These are phyloP conservation scores for Hippocampus barbouri DNA, from an alignment of 2,113 vertebrate species.

Conservation along the genomic window DNA sequence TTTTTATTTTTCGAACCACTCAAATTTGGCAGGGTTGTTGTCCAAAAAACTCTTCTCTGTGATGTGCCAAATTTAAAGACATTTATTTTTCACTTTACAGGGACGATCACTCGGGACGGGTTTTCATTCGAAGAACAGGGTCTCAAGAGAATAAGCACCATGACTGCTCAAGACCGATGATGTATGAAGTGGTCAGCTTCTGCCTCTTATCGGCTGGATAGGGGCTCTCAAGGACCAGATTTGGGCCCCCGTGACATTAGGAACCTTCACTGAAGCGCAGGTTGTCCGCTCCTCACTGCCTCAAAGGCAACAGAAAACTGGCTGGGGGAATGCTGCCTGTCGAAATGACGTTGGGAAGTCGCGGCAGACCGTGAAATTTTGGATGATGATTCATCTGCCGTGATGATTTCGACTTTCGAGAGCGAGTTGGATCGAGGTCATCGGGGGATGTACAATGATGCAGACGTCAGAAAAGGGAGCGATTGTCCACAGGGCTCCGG, in stretches of 20 bases:
- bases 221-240: too few relatives aligned
- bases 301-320: conserved; percentile 26
- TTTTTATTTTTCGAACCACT: too few relatives aligned
- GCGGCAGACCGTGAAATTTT: neutral
- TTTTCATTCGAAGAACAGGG: neutral
- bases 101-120: too few relatives aligned
- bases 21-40: too few relatives aligned
- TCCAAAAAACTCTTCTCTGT: too few relatives aligned
- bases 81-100: too few relatives aligned
- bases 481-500: conserved; percentile 15
- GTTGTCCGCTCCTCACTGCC: conserved; percentile 56
- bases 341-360: neutral
- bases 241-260: conserved; percentile 29
- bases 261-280: conserved; percentile 51
- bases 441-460: conserved; percentile 20
- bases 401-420: neutral
- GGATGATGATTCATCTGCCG: neutral
- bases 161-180: conserved; percentile 18
- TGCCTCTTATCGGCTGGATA: conserved; percentile 44
- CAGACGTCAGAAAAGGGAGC: conserved; percentile 12
- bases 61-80: too few relatives aligned
- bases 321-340: conserved; percentile 37
- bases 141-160: neutral
- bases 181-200: conserved; percentile 30
- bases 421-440: neutral